A percentile compares a stretch with the other conserved stretches of the same genome.
These are phyloP conservation scores for Temnothorax longispinosus DNA, from an alignment of 1,140 invertebrate genomes.

Conservation along the genomic window DNA sequence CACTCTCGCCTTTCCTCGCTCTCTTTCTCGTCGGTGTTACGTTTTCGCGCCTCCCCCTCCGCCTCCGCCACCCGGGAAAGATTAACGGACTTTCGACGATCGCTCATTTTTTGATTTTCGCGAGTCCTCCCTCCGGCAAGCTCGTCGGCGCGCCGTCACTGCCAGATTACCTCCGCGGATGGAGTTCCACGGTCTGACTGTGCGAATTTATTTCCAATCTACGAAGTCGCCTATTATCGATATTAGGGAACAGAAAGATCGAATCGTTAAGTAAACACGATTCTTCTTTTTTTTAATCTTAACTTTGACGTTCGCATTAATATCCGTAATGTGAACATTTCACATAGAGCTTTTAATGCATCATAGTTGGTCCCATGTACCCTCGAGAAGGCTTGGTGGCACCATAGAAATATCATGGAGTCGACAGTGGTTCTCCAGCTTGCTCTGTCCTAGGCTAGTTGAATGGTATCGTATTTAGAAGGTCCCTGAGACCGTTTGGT, in stretches of 20 bases:
- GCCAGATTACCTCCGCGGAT: slow-evolving; percentile 57
- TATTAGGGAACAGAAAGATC: neutral
- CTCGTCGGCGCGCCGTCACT: slow-evolving; percentile 30
- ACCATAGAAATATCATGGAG: too few relatives aligned
- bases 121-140: slow-evolving; percentile 2
- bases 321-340: neutral
- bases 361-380: neutral
- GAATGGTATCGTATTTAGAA: too few relatives aligned
- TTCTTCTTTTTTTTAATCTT: neutral
- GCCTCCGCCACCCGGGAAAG: slow-evolving; percentile 32
- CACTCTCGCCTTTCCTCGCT: neutral
- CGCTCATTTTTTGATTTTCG: slow-evolving; percentile 73
- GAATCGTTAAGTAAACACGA: slow-evolving; percentile 17
- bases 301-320: neutral
- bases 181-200: neutral
- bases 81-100: slow-evolving; percentile 73
- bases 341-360: neutral
- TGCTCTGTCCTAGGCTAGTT: too few relatives aligned
- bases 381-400: too few relatives aligned
- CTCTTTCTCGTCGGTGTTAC: slow-evolving; percentile 36
- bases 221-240: neutral
- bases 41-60: slow-evolving; percentile 37
- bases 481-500: too few relatives aligned
- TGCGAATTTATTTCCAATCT: slow-evolving; percentile 61
- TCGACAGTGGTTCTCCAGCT: too few relatives aligned